These are phyloP conservation scores for Anthrax anthrax DNA, from an alignment of 2,888 invertebrate species.

Conservation along the genomic window DNA sequence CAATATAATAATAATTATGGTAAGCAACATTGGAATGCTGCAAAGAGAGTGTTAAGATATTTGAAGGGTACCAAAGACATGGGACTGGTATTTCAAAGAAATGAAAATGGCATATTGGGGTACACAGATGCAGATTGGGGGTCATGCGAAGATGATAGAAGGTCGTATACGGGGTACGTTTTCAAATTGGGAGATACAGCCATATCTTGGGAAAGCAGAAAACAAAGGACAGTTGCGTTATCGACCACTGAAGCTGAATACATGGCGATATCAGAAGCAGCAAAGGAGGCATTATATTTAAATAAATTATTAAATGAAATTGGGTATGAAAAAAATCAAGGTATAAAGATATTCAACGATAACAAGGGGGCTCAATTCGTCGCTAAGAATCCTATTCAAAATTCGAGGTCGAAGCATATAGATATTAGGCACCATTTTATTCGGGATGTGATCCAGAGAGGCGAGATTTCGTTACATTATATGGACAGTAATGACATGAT, in stretches of 20 bases:
- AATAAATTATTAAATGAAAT: background rate
- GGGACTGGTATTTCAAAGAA: no score
- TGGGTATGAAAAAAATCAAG: no score
- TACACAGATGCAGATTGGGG: slow-evolving; percentile 15
- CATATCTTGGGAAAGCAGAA: slow-evolving; percentile 14
- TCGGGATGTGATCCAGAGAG: no score
- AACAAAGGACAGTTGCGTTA: slow-evolving; percentile 11
- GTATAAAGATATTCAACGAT: no score
- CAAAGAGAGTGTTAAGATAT: slow-evolving; percentile 1
- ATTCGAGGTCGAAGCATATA: no score
- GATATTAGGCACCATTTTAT: no score
- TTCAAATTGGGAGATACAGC: slow-evolving; percentile 11
- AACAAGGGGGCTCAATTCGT: no score
- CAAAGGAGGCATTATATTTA: slow-evolving; percentile 12
- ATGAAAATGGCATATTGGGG: background rate
- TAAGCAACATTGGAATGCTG: slow-evolving; percentile 5
- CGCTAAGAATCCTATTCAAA: no score
- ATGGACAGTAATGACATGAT: no score
- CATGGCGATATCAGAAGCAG: slow-evolving; percentile 11
- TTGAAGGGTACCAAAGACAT: background rate
- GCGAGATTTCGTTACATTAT: no score
- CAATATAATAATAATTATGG: slow-evolving; percentile 3
- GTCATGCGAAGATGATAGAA: slow-evolving; percentile 7
- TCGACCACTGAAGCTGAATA: slow-evolving; percentile 14
- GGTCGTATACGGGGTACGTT: slow-evolving; percentile 13